Percentiles rank a stretch among this genome's conserved stretches.
phyloP scores from a whole-genome alignment of 2,113 vertebrate species.

The Cryptotis parvus region DNA sequence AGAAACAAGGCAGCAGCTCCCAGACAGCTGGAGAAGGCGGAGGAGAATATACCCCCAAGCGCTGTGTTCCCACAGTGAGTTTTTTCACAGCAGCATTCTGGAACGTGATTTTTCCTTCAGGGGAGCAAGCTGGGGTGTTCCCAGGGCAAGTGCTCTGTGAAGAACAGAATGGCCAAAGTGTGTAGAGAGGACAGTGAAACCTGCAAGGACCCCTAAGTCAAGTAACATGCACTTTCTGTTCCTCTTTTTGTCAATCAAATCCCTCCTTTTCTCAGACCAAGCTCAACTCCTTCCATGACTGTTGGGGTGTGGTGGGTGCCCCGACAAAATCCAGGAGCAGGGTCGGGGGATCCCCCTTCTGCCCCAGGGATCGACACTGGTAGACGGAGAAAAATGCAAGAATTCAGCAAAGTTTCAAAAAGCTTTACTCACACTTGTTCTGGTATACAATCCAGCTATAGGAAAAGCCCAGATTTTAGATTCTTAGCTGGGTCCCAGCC shows the following conservation, averaged over 20 bases:
- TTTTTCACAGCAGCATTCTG: background rate
- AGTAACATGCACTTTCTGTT: background rate
- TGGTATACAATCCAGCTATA: too few relatives aligned
- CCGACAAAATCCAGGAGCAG: too few relatives aligned
- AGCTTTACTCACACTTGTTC: too few relatives aligned
- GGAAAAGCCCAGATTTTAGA: too few relatives aligned
- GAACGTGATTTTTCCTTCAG: background rate
- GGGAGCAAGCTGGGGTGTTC: fast-evolving
- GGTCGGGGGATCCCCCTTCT: too few relatives aligned
- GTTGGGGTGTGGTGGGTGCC: too few relatives aligned
- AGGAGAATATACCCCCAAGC: background rate
- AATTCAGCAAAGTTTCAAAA: too few relatives aligned
- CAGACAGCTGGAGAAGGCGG: too few relatives aligned
- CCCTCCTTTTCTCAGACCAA: background rate
- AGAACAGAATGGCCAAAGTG: background rate
- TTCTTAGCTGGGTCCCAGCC: too few relatives aligned
- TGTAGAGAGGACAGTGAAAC: background rate
- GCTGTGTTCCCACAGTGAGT: background rate
- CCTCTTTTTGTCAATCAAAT: background rate
- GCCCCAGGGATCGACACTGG: too few relatives aligned
- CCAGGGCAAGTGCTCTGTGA: background rate
- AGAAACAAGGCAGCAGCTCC: background rate
- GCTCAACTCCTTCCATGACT: background rate
- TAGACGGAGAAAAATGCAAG: too few relatives aligned
- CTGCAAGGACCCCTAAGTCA: background rate